Evolutionary conservation across 2,888 invertebrate genomes (phyloP).

Genomic region (Stenchaetothrips biformis): DNA sequence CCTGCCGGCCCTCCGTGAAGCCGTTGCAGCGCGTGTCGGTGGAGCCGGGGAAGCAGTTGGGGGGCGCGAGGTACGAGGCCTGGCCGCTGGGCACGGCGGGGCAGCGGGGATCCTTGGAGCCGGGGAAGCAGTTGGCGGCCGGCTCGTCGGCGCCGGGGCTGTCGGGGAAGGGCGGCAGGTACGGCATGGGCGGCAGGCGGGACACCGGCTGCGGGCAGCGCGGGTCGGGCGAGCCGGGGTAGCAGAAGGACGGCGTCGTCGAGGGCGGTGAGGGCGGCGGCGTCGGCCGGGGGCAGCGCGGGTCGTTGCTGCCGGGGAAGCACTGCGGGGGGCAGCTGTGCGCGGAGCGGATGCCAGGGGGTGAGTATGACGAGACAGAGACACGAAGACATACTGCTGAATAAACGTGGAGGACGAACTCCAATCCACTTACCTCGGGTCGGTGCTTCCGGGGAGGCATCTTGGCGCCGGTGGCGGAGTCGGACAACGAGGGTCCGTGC

Average conservation of each 20-base stretch:
- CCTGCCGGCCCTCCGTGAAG: background rate
- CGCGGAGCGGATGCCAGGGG: background rate
- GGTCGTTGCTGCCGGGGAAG: background rate
- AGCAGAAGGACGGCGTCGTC: slow-evolving; percentile 41
- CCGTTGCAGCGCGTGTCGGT: slow-evolving; percentile 10
- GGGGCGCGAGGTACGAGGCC: slow-evolving; percentile 1
- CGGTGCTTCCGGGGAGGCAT: background rate
- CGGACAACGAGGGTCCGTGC: background rate
- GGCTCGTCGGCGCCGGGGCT: background rate
- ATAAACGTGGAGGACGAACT: too few relatives aligned
- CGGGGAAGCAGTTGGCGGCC: slow-evolving; percentile 30
- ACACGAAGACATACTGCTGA: too few relatives aligned
- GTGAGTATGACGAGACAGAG: too few relatives aligned
- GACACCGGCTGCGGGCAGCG: slow-evolving; percentile 39
- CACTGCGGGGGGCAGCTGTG: background rate
- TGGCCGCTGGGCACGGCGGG: background rate
- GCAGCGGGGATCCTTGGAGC: background rate
- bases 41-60: slow-evolving; percentile 19
- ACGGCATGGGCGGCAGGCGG: slow-evolving; percentile 43
- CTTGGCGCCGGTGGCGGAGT: background rate
- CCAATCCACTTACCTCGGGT: background rate
- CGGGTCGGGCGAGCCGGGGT: slow-evolving; percentile 40
- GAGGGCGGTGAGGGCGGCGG: slow-evolving; percentile 34
- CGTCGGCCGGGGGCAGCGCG: background rate
- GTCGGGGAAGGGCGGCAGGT: slow-evolving; percentile 14